Evolutionary conservation across 2,113 vertebrate genomes (phyloP), one percentile per base, ranked within the genome.

Genomic region (Chionodraco myersi): DNA sequence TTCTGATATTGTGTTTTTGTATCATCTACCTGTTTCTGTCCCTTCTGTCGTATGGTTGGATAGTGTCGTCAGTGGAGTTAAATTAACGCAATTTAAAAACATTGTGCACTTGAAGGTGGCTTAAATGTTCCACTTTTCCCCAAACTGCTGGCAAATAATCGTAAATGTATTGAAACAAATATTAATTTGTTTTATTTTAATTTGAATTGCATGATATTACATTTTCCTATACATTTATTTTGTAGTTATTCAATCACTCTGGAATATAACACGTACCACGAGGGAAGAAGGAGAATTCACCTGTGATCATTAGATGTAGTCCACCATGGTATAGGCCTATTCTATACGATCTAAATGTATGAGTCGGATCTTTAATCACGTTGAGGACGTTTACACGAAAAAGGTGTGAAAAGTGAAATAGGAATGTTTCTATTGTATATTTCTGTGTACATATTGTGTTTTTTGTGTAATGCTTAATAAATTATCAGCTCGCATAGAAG

Each of bases 251-350:
- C 62, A 77, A 30, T 26, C 67, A 73, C 72, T 51, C 59, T 79
- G 67, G 34, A 75, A 76, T 75, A 68, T 71, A 63, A 81, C 3
- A 57, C 67, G 56, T 79, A 62, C 84, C 76, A 18, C 54, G 91
- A 95, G 95, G 95, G 95, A 93, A 93, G 94, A 95, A 62, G 93
- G 96, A 94, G 68, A 96, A 94, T 69, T 94, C 95, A 69, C 95
- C 26, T 72, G 92, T 96, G 56, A 94, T 92, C 85, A 95, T 95
- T 80, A 96, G 93, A 63, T 96, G 95, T 89, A 95, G 90, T 95
- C 92, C 95, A 95, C 90, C 85, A 93, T 82, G 94, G 94, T 90
- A 95, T 95, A 48, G 95, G 93, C 90, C 96, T 95, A 91, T 82
- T 78, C 69, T 82, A 72, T 87, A 81, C 66, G 76, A 86, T 56